phyloP scores from a whole-genome alignment of 2,797 vertebrate genomes.

The Aphelocoma californica region DNA sequence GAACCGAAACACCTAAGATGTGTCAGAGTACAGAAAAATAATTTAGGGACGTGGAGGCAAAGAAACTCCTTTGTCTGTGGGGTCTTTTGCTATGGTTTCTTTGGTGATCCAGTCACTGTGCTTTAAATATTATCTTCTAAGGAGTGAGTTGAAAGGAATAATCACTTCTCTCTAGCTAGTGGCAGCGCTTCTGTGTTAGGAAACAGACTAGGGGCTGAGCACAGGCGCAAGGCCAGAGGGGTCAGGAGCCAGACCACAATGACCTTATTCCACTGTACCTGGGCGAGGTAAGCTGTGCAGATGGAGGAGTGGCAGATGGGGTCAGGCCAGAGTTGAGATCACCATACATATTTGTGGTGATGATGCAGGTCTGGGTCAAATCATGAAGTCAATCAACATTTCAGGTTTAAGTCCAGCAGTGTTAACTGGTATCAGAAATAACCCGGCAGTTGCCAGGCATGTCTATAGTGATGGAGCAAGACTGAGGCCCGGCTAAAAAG shows the following conservation, averaged over 20 bases:
- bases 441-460: fast-evolving
- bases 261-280: not conserved
- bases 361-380: not conserved
- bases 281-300: not conserved
- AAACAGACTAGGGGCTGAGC: not conserved
- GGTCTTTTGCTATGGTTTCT: not conserved
- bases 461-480: not conserved
- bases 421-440: not conserved
- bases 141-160: not conserved
- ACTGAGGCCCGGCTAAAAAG: not conserved
- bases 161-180: not conserved
- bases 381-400: not conserved
- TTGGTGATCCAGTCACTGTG: not conserved
- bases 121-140: not conserved
- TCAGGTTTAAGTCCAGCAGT: not conserved
- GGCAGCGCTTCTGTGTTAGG: fast-evolving
- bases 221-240: not conserved
- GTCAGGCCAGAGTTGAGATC: not conserved
- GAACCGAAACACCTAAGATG: not conserved
- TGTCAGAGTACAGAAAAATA: not conserved
- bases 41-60: not conserved
- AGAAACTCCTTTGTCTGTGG: not conserved
- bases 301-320: not conserved
- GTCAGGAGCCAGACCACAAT: not conserved
- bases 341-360: not conserved